A percentile compares a stretch with the other conserved stretches of the same genome.
Evolutionary conservation across 2,797 vertebrate species (phyloP).

Genomic region (Rousettus madagascariensis): DNA sequence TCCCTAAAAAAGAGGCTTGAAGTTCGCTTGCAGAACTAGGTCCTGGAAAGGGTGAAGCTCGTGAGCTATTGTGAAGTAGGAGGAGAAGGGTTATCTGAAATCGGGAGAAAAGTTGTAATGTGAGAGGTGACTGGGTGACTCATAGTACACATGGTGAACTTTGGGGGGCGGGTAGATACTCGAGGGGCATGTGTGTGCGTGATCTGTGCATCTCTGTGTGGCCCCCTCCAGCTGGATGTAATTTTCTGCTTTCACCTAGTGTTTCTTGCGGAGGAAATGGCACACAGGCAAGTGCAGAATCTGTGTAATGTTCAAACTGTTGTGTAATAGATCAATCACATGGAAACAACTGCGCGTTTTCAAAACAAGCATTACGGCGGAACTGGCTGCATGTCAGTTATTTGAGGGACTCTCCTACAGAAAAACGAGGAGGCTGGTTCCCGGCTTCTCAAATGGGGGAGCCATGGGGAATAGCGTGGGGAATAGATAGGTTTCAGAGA

Average conservation of each 20-base stretch:
- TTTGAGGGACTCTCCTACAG: background rate
- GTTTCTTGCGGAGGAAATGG: background rate
- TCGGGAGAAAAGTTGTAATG: background rate
- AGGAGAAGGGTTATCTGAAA: background rate
- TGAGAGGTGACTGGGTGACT: background rate
- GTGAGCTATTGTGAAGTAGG: rapidly evolving
- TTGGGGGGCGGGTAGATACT: rapidly evolving
- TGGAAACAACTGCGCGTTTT: background rate
- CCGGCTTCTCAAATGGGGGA: background rate
- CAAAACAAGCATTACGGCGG: background rate
- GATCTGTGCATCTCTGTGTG: background rate
- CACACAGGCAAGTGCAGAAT: background rate
- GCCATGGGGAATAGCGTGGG: too few relatives aligned
- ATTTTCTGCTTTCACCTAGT: background rate
- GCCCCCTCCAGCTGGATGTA: background rate
- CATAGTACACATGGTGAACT: background rate
- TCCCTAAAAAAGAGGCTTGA: background rate
- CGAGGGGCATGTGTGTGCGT: rapidly evolving
- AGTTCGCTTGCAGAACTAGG: background rate
- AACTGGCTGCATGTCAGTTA: background rate
- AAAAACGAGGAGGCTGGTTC: background rate
- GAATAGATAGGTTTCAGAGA: too few relatives aligned
- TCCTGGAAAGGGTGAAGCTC: background rate
- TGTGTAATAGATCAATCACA: background rate
- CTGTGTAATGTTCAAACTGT: background rate